Conservation (phyloP, 2,888 invertebrate species). For the Baronia brevicornis region DNA sequence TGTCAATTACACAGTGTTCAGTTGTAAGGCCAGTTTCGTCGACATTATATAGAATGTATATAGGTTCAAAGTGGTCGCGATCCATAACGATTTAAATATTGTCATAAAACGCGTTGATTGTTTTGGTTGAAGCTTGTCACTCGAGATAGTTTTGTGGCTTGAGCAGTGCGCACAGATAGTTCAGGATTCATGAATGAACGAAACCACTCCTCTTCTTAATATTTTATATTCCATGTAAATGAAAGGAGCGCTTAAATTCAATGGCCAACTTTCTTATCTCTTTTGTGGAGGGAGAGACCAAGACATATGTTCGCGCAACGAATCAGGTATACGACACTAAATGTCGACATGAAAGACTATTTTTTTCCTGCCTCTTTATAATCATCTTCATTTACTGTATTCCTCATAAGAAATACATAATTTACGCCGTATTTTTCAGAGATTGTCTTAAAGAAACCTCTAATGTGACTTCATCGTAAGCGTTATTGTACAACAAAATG, state of each 20-base stretch:
- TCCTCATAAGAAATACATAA: conserved; percentile 16
- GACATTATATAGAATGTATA: too few relatives aligned
- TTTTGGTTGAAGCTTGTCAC: conserved; percentile 23
- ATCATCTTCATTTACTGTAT: conserved; percentile 9
- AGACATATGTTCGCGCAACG: conserved; percentile 23
- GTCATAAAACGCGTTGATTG: conserved; percentile 21
- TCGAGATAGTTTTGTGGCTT: conserved; percentile 25
- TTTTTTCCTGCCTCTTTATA: conserved; percentile 3
- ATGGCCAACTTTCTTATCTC: conserved; percentile 21
- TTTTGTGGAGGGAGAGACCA: conserved; percentile 19
- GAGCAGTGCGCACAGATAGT: conserved; percentile 21
- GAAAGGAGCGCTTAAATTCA: conserved; percentile 13
- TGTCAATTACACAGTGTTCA: conserved; percentile 23
- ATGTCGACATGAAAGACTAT: conserved; percentile 18
- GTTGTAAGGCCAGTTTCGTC: conserved; percentile 24
- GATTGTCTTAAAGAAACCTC: conserved; percentile 17
- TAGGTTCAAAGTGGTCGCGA: conserved; percentile 21
- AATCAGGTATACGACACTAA: conserved; percentile 19
- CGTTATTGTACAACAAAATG: conserved; percentile 10
- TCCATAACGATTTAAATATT: conserved; percentile 22
- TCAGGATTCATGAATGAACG: conserved; percentile 22
- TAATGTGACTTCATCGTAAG: conserved; percentile 14
- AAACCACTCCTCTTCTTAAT: conserved; percentile 25
- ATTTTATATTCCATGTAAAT: conserved; percentile 20
- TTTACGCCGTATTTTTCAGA: conserved; percentile 17